These are phyloP conservation scores for Macrotrachela quadricornifera DNA, from an alignment of 1,140 invertebrate genomes.

Conservation along the genomic window DNA sequence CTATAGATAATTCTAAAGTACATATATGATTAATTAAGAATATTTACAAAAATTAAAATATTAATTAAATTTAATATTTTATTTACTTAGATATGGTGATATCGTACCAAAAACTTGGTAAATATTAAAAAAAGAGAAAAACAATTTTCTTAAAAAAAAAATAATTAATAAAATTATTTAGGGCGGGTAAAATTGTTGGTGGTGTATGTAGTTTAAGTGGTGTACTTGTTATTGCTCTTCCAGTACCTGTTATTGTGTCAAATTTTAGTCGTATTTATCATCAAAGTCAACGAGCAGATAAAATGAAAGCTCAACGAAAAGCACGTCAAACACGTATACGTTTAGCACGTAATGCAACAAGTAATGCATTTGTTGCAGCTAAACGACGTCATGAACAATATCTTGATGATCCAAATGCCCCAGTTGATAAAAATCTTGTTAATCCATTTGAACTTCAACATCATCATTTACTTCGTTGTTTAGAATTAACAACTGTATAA, in stretches of 20 bases:
- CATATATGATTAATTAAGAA: no score
- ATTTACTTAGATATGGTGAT: slow-evolving; percentile 66
- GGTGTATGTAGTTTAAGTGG: slow-evolving; percentile 94
- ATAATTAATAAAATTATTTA: slow-evolving; percentile 20
- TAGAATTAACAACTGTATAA: neutral
- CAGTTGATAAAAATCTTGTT: neutral
- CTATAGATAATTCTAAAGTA: no score
- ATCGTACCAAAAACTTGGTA: slow-evolving; percentile 76
- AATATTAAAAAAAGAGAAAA: no score
- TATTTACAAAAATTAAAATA: neutral
- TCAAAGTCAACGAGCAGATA: slow-evolving; percentile 96
- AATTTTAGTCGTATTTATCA: slow-evolving; percentile 99
- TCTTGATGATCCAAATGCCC: neutral
- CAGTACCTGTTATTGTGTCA: slow-evolving; percentile 97
- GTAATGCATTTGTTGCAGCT: slow-evolving; percentile 7
- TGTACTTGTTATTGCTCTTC: slow-evolving; percentile 94
- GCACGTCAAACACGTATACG: neutral
- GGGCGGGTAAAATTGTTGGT: slow-evolving; percentile 92
- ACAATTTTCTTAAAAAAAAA: no score
- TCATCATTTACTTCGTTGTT: slow-evolving; percentile 9
- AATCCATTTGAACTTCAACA: slow-evolving; percentile 9
- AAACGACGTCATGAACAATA: neutral
- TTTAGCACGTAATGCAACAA: neutral
- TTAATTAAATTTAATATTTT: neutral
- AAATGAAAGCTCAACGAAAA: slow-evolving; percentile 69